Evolutionary conservation across 1,140 invertebrate genomes (phyloP).

Genomic region (Ruditapes philippinarum): DNA sequence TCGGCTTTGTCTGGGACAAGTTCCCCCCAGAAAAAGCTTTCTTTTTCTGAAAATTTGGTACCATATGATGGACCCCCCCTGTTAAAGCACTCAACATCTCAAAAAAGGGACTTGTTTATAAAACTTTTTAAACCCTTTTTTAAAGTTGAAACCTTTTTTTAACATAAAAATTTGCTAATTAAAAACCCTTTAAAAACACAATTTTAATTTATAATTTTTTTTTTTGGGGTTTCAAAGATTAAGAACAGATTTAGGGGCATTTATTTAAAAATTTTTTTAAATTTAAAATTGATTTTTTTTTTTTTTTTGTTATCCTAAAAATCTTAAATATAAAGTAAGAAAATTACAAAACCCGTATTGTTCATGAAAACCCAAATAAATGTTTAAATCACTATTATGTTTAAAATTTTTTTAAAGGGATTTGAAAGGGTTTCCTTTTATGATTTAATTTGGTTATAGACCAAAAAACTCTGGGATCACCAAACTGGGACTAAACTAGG

Average conservation of each 20-base stretch:
- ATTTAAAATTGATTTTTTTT: too few relatives aligned
- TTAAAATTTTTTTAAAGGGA: neutral
- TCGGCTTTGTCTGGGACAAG: slow-evolving; percentile 89
- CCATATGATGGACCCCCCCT: slow-evolving; percentile 85
- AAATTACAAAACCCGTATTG: too few relatives aligned
- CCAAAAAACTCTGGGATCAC: too few relatives aligned
- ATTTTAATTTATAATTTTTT: too few relatives aligned
- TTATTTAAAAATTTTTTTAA: too few relatives aligned
- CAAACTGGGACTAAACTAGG: too few relatives aligned
- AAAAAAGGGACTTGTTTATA: slow-evolving; percentile 59
- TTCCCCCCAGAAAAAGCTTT: slow-evolving; percentile 64
- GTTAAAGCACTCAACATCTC: slow-evolving; percentile 80
- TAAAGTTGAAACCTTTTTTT: neutral
- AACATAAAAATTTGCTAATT: neutral
- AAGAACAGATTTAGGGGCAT: too few relatives aligned
- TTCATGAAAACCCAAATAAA: too few relatives aligned
- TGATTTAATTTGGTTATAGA: neutral
- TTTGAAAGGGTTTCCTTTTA: neutral
- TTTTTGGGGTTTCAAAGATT: too few relatives aligned
- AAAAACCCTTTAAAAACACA: neutral
- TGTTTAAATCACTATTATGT: too few relatives aligned
- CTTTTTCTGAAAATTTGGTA: slow-evolving; percentile 85
- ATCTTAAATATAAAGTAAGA: too few relatives aligned
- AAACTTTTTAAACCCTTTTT: neutral
- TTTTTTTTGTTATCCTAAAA: too few relatives aligned